These are phyloP conservation scores for Heliothis virescens DNA, from an alignment of 1,140 invertebrate genomes.

Conservation along the genomic window DNA sequence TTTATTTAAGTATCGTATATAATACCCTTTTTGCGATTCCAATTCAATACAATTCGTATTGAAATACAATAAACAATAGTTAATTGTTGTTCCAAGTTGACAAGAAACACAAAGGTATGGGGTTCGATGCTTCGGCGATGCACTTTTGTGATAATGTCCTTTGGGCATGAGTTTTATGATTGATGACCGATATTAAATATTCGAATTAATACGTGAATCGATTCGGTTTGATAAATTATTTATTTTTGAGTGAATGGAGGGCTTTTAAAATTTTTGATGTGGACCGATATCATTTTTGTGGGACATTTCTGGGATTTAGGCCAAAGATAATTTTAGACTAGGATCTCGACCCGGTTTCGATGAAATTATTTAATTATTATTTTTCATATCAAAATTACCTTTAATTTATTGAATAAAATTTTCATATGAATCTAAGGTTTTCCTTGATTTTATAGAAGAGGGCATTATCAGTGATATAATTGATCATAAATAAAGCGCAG, in stretches of 20 bases:
- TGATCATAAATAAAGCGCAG: not conserved
- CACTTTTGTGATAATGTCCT: slow-evolving; percentile 70
- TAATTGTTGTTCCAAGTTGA: slow-evolving; percentile 69
- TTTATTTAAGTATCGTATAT: slow-evolving; percentile 68
- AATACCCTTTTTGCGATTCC: slow-evolving; percentile 69
- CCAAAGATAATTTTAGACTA: slow-evolving; percentile 53
- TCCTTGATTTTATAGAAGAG: not conserved
- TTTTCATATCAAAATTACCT: not conserved
- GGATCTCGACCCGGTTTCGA: slow-evolving; percentile 11
- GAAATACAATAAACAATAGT: slow-evolving; percentile 77
- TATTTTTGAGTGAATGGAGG: slow-evolving; percentile 67
- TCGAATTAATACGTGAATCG: slow-evolving; percentile 78
- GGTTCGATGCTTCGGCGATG: slow-evolving; percentile 59
- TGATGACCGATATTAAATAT: slow-evolving; percentile 70
- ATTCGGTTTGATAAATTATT: slow-evolving; percentile 70
- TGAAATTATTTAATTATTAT: not conserved
- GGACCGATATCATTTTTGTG: slow-evolving; percentile 62
- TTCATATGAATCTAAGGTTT: not conserved
- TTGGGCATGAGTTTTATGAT: slow-evolving; percentile 73
- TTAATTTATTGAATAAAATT: not conserved
- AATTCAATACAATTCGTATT: slow-evolving; percentile 70
- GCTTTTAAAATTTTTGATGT: slow-evolving; percentile 56
- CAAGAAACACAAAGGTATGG: slow-evolving; percentile 63
- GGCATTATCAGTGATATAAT: not conserved
- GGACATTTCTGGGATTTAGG: slow-evolving; percentile 61